These are phyloP conservation scores for Semnornis frantzii DNA, from an alignment of 2,113 vertebrate genomes.

Conservation along the genomic window DNA sequence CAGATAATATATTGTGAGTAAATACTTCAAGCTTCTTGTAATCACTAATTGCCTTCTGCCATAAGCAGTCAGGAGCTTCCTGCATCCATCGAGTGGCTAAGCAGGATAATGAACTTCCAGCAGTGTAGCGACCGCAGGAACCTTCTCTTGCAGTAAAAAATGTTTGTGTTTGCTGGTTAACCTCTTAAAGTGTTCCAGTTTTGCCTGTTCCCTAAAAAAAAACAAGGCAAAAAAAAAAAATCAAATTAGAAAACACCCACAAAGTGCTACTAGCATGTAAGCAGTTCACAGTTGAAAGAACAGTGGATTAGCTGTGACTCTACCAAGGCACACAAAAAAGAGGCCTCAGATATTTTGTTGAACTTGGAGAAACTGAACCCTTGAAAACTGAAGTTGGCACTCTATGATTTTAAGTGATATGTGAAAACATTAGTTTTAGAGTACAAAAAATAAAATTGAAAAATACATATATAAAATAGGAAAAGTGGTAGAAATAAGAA, in stretches of 20 bases:
- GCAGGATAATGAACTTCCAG: too few relatives aligned
- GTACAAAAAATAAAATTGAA: not conserved
- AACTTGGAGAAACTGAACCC: not conserved
- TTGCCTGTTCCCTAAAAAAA: too few relatives aligned
- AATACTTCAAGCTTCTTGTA: too few relatives aligned
- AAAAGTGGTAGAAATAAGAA: not conserved
- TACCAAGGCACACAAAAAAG: too few relatives aligned
- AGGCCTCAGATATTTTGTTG: not conserved
- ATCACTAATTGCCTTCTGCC: too few relatives aligned
- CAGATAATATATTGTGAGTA: too few relatives aligned
- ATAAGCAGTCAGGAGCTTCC: too few relatives aligned
- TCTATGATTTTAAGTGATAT: not conserved
- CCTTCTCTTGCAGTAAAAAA: too few relatives aligned
- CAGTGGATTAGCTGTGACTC: not conserved
- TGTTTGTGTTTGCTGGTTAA: too few relatives aligned
- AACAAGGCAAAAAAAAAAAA: not conserved
- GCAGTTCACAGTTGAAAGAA: not conserved
- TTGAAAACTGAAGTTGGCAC: not conserved
- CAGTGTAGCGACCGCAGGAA: too few relatives aligned
- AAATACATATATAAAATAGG: not conserved
- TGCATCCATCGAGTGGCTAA: too few relatives aligned
- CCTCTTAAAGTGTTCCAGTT: too few relatives aligned
- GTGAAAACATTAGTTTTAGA: not conserved
- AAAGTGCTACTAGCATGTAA: not conserved
- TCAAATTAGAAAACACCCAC: not conserved